Base-by-base conservation (phyloP, 2,113 vertebrate genomes). In the Aegithalos caudatus region DNA sequence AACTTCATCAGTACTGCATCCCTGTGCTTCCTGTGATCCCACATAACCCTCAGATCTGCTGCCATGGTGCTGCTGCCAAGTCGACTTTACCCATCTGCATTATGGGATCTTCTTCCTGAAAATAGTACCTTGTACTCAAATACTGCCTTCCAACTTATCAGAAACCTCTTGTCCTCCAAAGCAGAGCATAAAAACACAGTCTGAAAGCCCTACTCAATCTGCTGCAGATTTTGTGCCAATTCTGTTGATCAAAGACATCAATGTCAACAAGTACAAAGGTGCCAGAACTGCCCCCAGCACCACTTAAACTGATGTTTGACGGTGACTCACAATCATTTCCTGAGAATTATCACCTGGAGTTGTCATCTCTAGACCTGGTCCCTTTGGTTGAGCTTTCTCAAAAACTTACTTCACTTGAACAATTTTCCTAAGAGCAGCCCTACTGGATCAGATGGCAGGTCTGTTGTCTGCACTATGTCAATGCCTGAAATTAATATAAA, bases 11-110 rank as follows among this genome's bases (percentile, higher is more conserved):
- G 20, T 20, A 31, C 18, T 58, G 56, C 42, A 81, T 44, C 53
- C 31, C 14, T 6, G 35, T 65, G 48, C 61, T 78, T 58, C 42
- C 2, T 7, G 1, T 3, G 8, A 67, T 64, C 28, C 19, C 21
- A 15, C 22, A 7, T 6, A 87, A 48, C 20, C 37, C 54, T 65
- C 35, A 90, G 40, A 72, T 58, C 35, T 78, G n/a, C 42, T 71
- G 71, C 50, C 4, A 28, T 1, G 3, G 48, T 0, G 0, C 37
- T 77, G 64, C 50, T 88, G 67, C 58, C 65, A 38, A 81, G 21
- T 2, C 17, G 15, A 54, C 57, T 78, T 78, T 35, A 54, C 27
- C 48, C 19, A 28, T 19, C 37, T n/a, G 22, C 38, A 45, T 54
- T 31, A 81, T 9, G 27, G 42, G 50, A 89, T 62, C 47, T 70